Evolutionary conservation across 2,797 vertebrate species (phyloP).

Genomic region (Phoxinus dragarum): DNA sequence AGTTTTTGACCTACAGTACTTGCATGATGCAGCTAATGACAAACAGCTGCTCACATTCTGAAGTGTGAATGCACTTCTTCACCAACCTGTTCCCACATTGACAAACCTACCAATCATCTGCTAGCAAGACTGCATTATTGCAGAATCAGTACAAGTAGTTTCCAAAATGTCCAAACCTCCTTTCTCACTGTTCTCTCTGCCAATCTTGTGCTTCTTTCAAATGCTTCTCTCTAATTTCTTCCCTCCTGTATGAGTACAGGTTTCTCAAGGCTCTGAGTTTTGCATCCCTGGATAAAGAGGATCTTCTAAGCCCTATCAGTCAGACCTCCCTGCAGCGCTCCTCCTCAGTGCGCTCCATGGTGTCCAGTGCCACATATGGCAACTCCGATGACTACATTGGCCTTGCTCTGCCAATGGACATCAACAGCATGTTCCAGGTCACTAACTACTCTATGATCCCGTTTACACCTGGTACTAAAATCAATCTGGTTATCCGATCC

Average conservation of each 20-base stretch:
- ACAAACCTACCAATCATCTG: conserved; percentile 21
- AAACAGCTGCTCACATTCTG: conserved; percentile 46
- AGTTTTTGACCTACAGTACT: conserved; percentile 14
- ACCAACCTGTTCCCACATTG: conserved; percentile 9
- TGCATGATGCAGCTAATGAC: conserved; percentile 42
- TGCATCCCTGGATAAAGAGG: conserved; percentile 97
- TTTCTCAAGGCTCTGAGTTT: conserved; percentile 99
- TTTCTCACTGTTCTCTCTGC: conserved; percentile 58
- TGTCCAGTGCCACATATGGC: conserved; percentile 91
- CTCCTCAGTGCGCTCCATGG: conserved; percentile 97
- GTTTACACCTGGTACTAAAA: neutral
- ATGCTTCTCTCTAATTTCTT: neutral
- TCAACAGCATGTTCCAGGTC: conserved; percentile 96
- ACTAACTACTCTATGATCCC: conserved; percentile 14
- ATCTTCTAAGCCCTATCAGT: conserved; percentile 96
- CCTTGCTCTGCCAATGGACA: conserved; percentile 93
- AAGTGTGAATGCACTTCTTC: neutral
- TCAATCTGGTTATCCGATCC: neutral
- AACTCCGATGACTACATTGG: conserved; percentile 95
- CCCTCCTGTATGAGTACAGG: conserved; percentile 77
- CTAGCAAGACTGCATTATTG: neutral
- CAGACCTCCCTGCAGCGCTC: conserved; percentile 95
- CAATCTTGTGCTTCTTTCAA: conserved; percentile 59
- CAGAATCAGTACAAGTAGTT: neutral
- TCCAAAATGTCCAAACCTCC: conserved; percentile 6